A percentile compares a stretch with the other conserved stretches of the same genome.
Conservation (phyloP, 1,140 invertebrate genomes). For the Bombus consobrinus region DNA sequence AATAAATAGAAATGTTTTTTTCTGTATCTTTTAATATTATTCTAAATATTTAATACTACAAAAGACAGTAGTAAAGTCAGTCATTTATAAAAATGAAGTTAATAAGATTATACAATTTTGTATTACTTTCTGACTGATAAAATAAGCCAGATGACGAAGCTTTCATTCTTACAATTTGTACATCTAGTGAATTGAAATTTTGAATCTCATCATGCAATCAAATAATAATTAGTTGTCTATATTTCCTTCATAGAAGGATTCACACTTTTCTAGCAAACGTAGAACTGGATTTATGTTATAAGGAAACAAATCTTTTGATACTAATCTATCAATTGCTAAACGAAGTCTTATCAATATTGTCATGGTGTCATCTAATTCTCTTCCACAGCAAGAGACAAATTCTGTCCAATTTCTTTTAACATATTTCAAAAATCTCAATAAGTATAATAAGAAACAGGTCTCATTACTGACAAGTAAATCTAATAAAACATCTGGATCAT, state of each 20-base stretch:
- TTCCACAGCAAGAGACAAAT: conserved; percentile 90
- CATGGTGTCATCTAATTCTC: conserved; percentile 92
- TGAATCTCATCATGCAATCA: conserved; percentile 43
- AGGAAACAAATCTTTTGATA: conserved; percentile 92
- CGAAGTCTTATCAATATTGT: conserved; percentile 90
- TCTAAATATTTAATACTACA: conserved; percentile 26
- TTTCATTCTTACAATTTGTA: conserved; percentile 55
- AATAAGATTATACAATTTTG: conserved; percentile 52
- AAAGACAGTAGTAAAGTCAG: conserved; percentile 39
- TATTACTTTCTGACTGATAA: conserved; percentile 55
- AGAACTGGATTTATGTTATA: conserved; percentile 95
- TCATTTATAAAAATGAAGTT: conserved; percentile 43
- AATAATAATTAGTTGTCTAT: conserved; percentile 74
- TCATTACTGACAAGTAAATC: conserved; percentile 95
- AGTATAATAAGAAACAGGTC: conserved; percentile 94
- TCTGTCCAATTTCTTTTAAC: conserved; percentile 92
- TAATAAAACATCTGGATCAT: conserved; percentile 91
- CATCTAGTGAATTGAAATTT: conserved; percentile 38
- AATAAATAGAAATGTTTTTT: conserved; percentile 58
- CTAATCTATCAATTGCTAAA: conserved; percentile 91
- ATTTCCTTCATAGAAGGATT: conserved; percentile 92
- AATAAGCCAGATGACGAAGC: conserved; percentile 17
- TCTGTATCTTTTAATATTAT: conserved; percentile 29
- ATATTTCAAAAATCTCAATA: conserved; percentile 93
- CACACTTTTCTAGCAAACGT: conserved; percentile 91